Evolutionary conservation across 1,140 invertebrate species (phyloP).

Genomic region (Drosophila truncata): DNA sequence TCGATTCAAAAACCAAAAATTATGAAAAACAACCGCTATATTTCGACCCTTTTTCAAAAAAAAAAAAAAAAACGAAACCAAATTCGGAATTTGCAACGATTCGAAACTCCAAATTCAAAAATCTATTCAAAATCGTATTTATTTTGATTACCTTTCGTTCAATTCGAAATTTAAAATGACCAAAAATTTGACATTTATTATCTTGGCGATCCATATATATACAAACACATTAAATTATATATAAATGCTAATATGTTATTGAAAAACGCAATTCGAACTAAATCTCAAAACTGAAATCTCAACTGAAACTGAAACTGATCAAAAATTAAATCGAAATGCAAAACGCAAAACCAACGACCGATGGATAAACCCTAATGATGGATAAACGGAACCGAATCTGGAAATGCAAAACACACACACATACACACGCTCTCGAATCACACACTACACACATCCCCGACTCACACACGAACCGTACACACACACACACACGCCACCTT

Average conservation of each 20-base stretch:
- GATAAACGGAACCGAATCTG: constrained; percentile 54
- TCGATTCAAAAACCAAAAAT: constrained; percentile 65
- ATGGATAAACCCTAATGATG: constrained; percentile 58
- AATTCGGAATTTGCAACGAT: constrained; percentile 69
- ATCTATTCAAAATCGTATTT: constrained; percentile 58
- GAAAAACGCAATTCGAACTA: constrained; percentile 57
- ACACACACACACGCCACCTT: constrained; percentile 26
- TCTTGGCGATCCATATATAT: constrained; percentile 85
- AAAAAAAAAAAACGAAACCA: constrained; percentile 30
- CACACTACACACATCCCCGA: constrained; percentile 33
- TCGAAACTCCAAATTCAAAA: constrained; percentile 59
- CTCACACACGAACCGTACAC: constrained; percentile 22
- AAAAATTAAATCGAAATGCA: constrained; percentile 47
- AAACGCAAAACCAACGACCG: constrained; percentile 54
- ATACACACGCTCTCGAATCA: constrained; percentile 34
- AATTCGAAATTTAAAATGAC: constrained; percentile 59
- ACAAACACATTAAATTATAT: constrained; percentile 65
- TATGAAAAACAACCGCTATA: constrained; percentile 45
- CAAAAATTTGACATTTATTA: constrained; percentile 70
- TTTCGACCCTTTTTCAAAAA: constrained; percentile 57
- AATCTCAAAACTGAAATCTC: constrained; percentile 25
- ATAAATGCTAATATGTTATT: constrained; percentile 56
- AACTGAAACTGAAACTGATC: constrained; percentile 14
- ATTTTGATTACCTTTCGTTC: constrained; percentile 39
- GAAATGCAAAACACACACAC: constrained; percentile 30